Evolutionary conservation across 2,113 vertebrate genomes (phyloP), one percentile per base, ranked within the genome.

Genomic region (Calidris pugnax): DNA sequence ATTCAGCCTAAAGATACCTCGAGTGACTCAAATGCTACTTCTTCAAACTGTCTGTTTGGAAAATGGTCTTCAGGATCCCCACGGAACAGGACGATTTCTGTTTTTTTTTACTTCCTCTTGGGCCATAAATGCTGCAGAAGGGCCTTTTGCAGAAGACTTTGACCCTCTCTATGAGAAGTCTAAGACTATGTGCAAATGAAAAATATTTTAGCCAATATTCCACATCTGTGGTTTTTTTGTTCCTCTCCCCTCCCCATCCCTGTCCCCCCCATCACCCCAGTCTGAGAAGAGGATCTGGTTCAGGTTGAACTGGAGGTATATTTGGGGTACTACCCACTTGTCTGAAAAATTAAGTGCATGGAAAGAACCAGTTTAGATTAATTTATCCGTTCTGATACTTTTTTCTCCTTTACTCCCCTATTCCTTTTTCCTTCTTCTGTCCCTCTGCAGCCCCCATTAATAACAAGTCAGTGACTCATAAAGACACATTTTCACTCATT

Each of bases 391-490:
- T 63, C 50, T 80, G 50, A 33, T 35, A 89, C 59, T 78, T 88
- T 88, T 91, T 64, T 84, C 91, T 94, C 78, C 32, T 91, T 78
- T 53, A 43, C 30, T 89, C 80, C 50, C 33, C 32, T 55, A 18
- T 51, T 72, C 56, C 48, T 59, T 93, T 86, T 91, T 85, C 71
- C 77, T 73, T 92, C 72, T n/a, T 39, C 80, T 79, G 73, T 16
- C 57, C 66, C 94, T 96, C 69, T 80, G 37, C 81, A 91, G 92
- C 74, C 95, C 81, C 95, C 84, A 76, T 87, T 74, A 92, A 73
- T 94, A 94, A 30, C 71, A 89, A 97, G 93, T 87, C 94, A 91
- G 89, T 95, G 95, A 97, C 89, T 97, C 96, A 97, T n/a, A 97
- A 93, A 95, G 93, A 62, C 78, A 94, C 89, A 66, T 95, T 92